Evolutionary conservation across 1,140 invertebrate species (phyloP), one percentile per base, ranked within the genome.

Genomic region (Radopholus similis): DNA sequence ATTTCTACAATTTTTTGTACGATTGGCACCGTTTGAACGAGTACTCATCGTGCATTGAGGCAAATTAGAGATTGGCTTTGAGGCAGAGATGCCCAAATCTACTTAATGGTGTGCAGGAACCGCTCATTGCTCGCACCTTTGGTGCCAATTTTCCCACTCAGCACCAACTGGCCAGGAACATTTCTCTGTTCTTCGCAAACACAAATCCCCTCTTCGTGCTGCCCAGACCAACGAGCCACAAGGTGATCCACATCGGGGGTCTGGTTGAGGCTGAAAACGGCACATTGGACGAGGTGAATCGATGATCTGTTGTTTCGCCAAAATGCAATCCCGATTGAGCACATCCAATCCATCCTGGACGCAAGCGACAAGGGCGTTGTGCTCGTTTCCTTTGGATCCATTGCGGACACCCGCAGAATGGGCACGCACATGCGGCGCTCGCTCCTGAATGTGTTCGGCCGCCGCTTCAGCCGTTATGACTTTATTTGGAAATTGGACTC

Each of bases 231-330:
- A 75, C 69, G 21, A 49, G 51, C 18, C 51, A 73, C 40, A 74
- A 74, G 47, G n/a, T 73, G 23, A 34, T 73, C 32, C 68, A 74
- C 34, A 63, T 74, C 60, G 73, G 73, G 18, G 75, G 75, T n/a
- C 56, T 75, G 64, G 62, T 44, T 9, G 40, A 70, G 1, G 35
- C 21, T 15, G 6, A 62, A 6, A n/a, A n/a, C n/a, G n/a, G 47
- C 59, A 28, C 32, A 9, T 1, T 5, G 26, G 4, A 9, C 6
- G 1, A 57, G 8, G 2, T 30, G 32, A 59, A 54, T 53, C 13
- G 28, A 18, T 9, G 13, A 63, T 18, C 44, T 23, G 44, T 13
- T n/a, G n/a, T 66, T 64, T 18, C 9, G 3, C 11, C 23, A 64
- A 8, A 64, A 57, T 8, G 28, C 35, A n/a, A 62, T 15, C 1